Percentiles rank a stretch among this genome's conserved stretches.
Conservation (phyloP, 2,888 invertebrate species). For the Plemyria rubiginata region DNA sequence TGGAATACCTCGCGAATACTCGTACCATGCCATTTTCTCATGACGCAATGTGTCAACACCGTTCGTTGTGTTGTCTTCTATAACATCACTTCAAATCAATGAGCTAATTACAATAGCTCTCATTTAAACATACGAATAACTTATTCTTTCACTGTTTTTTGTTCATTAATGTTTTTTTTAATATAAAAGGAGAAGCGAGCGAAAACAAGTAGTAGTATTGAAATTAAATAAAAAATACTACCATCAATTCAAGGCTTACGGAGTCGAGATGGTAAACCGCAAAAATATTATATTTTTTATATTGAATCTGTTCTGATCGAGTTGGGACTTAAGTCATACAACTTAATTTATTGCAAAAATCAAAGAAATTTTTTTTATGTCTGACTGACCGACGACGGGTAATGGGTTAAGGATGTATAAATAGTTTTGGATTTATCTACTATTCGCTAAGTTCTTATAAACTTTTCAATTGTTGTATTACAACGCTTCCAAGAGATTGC, state of each 20-base stretch:
- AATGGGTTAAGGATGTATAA: too few relatives aligned
- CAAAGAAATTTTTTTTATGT: neutral
- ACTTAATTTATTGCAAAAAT: constrained; percentile 6
- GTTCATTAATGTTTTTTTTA: neutral
- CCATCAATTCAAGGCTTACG: constrained; percentile 69
- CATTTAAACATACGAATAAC: neutral
- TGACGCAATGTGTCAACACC: constrained; percentile 1
- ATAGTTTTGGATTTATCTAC: too few relatives aligned
- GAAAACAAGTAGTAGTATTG: constrained; percentile 45
- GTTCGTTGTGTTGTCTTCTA: too few relatives aligned
- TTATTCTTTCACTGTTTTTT: neutral
- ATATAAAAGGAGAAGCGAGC: constrained; percentile 7
- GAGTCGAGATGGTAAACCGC: constrained; percentile 62
- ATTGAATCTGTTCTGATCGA: constrained; percentile 65
- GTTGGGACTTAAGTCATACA: constrained; percentile 52
- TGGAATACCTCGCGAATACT: constrained; percentile 53
- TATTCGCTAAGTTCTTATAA: too few relatives aligned
- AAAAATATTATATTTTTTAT: constrained; percentile 68
- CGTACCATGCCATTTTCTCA: constrained; percentile 34
- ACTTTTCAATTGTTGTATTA: too few relatives aligned
- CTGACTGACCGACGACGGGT: neutral
- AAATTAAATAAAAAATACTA: constrained; percentile 51
- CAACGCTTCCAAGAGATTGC: too few relatives aligned
- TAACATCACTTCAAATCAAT: neutral
- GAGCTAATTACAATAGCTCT: neutral